Evolutionary conservation across 2,888 invertebrate species (phyloP), one percentile per base, ranked within the genome.

Genomic region (Phania funesta): DNA sequence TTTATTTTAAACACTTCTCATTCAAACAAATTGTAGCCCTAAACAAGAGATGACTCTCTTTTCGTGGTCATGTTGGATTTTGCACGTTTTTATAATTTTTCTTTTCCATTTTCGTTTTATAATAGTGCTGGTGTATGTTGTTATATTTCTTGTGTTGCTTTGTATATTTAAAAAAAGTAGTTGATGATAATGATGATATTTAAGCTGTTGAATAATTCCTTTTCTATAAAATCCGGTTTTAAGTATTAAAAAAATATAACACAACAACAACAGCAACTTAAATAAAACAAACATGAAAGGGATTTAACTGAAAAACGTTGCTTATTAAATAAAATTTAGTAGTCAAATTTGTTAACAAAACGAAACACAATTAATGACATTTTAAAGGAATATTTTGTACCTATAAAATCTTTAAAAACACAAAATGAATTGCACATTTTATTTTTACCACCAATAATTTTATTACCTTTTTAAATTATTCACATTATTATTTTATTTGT

Each of bases 201-300:
- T 78, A 71, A 83, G 54, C 79, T 79, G 80, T 78, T 82, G 82
- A 82, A 82, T 82, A 78, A 82, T 82, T 82, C 78, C 70, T 75
- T 82, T 82, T 58, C 58, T 41, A 71, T 35, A 82, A 68, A 82
- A 82, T 82, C 82, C 82, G 82, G 82, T 82, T 82, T 81, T 82
- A 60, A 54, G 35, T 38, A 65, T 44, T 38, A 50, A 67, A 50
- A 32, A 26, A 60, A 16, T 24, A 38, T 29, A 41, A 11, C 56
- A 56, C 48, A 38, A 64, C 46, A 73, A 38, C 67, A 38, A 56
- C 18, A 29, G 6, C 44, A 32, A 54, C 16, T 16, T 46, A 11
- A 11, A 22, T 16, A 48, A 16, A n/a, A 16, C 18, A 54, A 13
- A n/a, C 9, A 60, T 9, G 4, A 20, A 20, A 20, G 3, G 11